These are phyloP conservation scores for Catharus fuscescens DNA, from an alignment of 2,113 vertebrate species.

Conservation along the genomic window DNA sequence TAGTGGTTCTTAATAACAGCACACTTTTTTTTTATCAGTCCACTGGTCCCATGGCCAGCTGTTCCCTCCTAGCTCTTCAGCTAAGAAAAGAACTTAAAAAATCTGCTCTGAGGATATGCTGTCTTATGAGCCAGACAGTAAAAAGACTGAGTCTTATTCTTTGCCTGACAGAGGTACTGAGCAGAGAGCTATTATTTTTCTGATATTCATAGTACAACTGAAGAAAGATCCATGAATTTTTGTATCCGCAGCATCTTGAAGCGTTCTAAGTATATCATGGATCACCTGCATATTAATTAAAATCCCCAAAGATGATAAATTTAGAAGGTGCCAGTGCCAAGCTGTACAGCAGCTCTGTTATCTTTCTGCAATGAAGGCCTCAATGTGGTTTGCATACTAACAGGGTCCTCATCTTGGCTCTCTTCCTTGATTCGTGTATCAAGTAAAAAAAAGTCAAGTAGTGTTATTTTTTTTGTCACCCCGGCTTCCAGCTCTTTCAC, in stretches of 20 bases:
- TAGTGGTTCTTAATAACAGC: not conserved
- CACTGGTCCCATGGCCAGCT: not conserved
- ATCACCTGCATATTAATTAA: slow-evolving; percentile 26
- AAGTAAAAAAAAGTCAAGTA: not conserved
- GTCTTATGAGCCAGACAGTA: not conserved
- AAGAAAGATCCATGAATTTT: not conserved
- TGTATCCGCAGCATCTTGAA: not conserved
- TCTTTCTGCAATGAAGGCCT: not conserved
- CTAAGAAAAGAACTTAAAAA: not conserved
- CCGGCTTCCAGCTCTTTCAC: not conserved
- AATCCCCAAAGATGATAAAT: not conserved
- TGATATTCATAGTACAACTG: not conserved
- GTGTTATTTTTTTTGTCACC: not conserved
- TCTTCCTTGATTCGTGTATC: not conserved
- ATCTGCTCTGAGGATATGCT: not conserved
- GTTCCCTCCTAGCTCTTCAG: not conserved
- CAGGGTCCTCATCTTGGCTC: not conserved
- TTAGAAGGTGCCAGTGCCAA: not conserved
- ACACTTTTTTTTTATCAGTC: not conserved
- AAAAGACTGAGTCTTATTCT: not conserved
- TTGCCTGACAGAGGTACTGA: not conserved
- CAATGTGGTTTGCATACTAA: not conserved
- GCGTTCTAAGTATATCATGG: not conserved
- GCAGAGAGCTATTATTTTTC: not conserved
- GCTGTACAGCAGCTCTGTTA: not conserved